Evolutionary conservation across 2,888 invertebrate species (phyloP).

Genomic region (Gortyna flavago): DNA sequence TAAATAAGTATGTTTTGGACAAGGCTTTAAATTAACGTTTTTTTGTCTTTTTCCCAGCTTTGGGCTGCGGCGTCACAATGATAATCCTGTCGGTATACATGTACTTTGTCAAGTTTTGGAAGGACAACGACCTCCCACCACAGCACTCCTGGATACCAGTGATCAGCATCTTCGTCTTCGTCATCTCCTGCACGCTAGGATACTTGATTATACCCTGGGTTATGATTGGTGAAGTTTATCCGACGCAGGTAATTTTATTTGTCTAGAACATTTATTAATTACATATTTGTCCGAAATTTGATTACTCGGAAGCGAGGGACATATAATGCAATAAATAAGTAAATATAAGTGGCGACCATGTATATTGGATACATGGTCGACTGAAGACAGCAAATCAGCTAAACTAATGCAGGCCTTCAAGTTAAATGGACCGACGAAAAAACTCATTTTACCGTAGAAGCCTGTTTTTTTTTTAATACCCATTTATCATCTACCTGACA

Average conservation of each 20-base stretch:
- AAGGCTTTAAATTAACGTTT: neutral
- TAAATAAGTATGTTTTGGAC: neutral
- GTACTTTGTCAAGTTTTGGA: conserved; percentile 89
- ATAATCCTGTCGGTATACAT: conserved; percentile 90
- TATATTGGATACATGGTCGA: neutral
- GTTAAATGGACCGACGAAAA: too few species aligned
- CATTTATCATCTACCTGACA: too few species aligned
- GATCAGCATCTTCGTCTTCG: conserved; percentile 90
- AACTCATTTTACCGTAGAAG: too few species aligned
- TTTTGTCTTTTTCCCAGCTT: conserved; percentile 73
- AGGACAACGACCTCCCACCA: conserved; percentile 77
- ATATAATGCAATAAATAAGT: neutral
- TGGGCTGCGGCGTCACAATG: conserved; percentile 92
- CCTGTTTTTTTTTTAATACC: too few species aligned
- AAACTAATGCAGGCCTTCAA: neutral
- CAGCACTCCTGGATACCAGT: conserved; percentile 91
- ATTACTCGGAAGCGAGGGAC: neutral
- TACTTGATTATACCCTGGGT: conserved; percentile 93
- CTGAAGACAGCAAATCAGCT: neutral
- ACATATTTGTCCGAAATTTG: neutral
- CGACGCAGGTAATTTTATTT: conserved; percentile 87
- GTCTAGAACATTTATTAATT: neutral
- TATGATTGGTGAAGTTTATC: conserved; percentile 94
- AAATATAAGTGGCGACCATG: neutral
- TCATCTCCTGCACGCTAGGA: conserved; percentile 91